Base-by-base conservation (phyloP, 2,888 invertebrate genomes). In the Brenthis ino region DNA sequence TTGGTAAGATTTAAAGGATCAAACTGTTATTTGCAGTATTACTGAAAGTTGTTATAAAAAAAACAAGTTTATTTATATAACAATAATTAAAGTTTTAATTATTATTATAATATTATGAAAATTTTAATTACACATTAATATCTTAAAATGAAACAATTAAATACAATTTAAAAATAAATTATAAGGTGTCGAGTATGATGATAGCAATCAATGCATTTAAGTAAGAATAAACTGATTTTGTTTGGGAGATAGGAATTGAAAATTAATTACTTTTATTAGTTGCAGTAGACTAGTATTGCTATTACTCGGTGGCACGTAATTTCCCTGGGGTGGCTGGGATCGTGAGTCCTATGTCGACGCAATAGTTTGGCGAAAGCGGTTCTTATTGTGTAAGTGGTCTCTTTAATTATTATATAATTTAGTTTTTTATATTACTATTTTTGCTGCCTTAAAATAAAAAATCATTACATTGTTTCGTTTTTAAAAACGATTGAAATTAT, bases 221-320 rank as follows among this genome's bases (percentile, higher is more conserved):
- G 53, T 6, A 14, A 20, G 53, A 53, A 37, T 63, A 54, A 61
- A 50, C 48, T 68, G 65, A 51, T 69, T 64, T 67, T 70, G 65
- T 68, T 70, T 56, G 54, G 48, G 56, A 60, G 56, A 70, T 67
- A 58, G 64, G 37, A 58, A 72, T 65, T 58, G 64, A n/a, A 84
- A 85, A 82, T 83, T 85, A 88, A 87, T 87, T 85, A 84, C 80
- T 82, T 85, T 85, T 84, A 82, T 81, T 82, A 82, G 80, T 76
- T 80, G 78, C 78, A 76, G 72, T 76, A 77, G 76, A 77, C 75
- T 78, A 81, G 81, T 83, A 85, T 82, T 81, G 82, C 80, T 81
- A 80, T 69, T 69, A 70, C 67, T 68, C 64, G 84, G 81, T 82
- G 83, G 80, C 80, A 80, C 80, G 82, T 86, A 84, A 88, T 88